phyloP scores from a whole-genome alignment of 1,140 invertebrate genomes.

The Drosophila repleta region DNA sequence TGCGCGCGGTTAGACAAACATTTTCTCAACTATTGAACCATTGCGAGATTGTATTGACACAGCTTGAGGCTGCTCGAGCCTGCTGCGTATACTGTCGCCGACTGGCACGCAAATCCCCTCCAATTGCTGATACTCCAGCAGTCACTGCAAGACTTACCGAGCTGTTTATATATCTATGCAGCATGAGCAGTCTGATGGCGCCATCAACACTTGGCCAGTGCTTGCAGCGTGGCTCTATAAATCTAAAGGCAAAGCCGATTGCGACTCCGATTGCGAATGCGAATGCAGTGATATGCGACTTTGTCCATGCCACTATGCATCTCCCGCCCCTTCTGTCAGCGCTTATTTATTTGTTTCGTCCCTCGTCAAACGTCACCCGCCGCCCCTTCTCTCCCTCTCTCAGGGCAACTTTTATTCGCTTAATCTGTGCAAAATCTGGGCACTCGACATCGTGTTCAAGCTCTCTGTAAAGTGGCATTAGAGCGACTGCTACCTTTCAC shows the following conservation, averaged over 20 bases:
- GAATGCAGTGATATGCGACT: constrained; percentile 35
- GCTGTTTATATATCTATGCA: constrained; percentile 50
- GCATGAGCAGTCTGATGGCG: not conserved
- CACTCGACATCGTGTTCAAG: constrained; percentile 48
- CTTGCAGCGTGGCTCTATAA: constrained; percentile 62
- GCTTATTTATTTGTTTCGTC: constrained; percentile 70
- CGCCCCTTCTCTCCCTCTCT: no score
- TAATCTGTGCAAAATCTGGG: constrained; percentile 48
- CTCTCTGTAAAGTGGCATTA: constrained; percentile 57
- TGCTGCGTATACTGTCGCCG: constrained; percentile 56
- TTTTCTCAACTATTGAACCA: constrained; percentile 81
- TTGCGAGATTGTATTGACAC: constrained; percentile 74
- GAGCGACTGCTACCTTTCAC: constrained; percentile 49
- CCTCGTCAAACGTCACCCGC: constrained; percentile 1
- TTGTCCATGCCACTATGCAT: constrained; percentile 51
- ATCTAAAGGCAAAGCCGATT: constrained; percentile 75
- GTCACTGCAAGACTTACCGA: constrained; percentile 35
- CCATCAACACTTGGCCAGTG: constrained; percentile 10
- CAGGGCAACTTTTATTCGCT: not conserved
- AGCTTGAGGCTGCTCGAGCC: constrained; percentile 42
- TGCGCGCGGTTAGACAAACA: constrained; percentile 77
- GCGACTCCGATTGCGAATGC: constrained; percentile 55
- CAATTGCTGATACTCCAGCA: constrained; percentile 68
- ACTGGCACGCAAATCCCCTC: constrained; percentile 71
- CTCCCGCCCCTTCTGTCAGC: constrained; percentile 22